phyloP scores from a whole-genome alignment of 37 sponge, comb jelly and placozoan species.

The Spongia lamella region DNA sequence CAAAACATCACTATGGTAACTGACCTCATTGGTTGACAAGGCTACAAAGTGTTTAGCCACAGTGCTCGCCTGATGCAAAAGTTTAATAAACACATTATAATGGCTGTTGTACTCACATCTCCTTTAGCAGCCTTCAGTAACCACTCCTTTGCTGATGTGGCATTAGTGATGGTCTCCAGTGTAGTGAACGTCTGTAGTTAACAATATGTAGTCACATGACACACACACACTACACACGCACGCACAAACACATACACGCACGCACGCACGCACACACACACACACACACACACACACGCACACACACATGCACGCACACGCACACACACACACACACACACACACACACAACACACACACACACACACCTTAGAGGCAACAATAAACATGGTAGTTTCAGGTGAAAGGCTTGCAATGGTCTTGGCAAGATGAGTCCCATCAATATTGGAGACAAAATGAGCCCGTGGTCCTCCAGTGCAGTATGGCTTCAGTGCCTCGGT shows the following conservation, averaged over 20 bases:
- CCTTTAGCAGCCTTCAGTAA: constrained; percentile 84
- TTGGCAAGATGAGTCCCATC: constrained; percentile 97
- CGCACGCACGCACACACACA: not conserved
- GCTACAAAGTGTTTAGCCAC: constrained; percentile 99
- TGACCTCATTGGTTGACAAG: constrained; percentile 95
- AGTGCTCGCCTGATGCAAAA: constrained; percentile 55
- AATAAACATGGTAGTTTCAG: constrained; percentile 88
- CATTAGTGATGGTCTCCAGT: constrained; percentile 98
- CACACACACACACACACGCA: not conserved
- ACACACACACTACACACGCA: not conserved
- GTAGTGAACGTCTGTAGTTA: constrained; percentile 93
- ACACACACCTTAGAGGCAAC: constrained; percentile 88
- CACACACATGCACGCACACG: not conserved
- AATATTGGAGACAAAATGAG: constrained; percentile 97
- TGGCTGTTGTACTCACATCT: constrained; percentile 10
- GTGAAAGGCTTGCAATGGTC: constrained; percentile 61
- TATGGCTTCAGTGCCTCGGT: constrained; percentile 97
- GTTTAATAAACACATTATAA: not conserved
- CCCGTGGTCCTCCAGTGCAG: constrained; percentile 74
- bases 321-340: no score
- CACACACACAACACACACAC: no score
- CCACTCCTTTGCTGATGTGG: constrained; percentile 93
- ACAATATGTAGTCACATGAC: not conserved
- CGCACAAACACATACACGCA: constrained; percentile 5
- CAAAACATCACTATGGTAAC: no score